phyloP scores from a whole-genome alignment of 2,113 vertebrate genomes.

The Andinoacara biseriatus region DNA sequence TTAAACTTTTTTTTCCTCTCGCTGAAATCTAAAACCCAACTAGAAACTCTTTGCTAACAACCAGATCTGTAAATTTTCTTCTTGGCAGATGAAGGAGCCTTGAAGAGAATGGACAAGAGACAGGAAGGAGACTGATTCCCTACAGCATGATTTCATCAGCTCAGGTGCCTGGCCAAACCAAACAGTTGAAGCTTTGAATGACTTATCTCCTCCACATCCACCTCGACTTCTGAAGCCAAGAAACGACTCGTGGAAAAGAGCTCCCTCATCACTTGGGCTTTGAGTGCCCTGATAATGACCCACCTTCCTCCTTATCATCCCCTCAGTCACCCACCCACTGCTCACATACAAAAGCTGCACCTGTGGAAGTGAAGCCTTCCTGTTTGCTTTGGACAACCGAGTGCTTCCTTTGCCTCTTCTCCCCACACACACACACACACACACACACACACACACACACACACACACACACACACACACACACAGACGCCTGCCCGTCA shows the following conservation, averaged over 20 bases:
- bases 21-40: constrained; percentile 39
- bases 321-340: neutral
- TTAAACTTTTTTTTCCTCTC: neutral
- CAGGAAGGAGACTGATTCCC: constrained; percentile 57
- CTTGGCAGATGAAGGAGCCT: constrained; percentile 40
- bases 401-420: constrained; percentile 60
- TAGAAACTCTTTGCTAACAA: constrained; percentile 45
- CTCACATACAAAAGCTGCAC: constrained; percentile 73
- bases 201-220: constrained; percentile 52
- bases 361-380: constrained; percentile 79
- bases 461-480: constrained; percentile 16
- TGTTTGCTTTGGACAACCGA: constrained; percentile 79
- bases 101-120: constrained; percentile 34
- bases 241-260: constrained; percentile 31
- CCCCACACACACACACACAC: neutral
- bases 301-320: constrained; percentile 38
- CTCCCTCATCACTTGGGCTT: constrained; percentile 27
- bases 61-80: constrained; percentile 49
- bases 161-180: constrained; percentile 64
- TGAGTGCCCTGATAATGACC: constrained; percentile 44
- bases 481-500: too few relatives aligned
- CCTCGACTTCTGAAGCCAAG: constrained; percentile 35
- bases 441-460: constrained; percentile 18
- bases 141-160: constrained; percentile 59
- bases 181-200: constrained; percentile 52